Conservation (phyloP, 2,797 vertebrate genomes). For the Poecilia wingei region DNA sequence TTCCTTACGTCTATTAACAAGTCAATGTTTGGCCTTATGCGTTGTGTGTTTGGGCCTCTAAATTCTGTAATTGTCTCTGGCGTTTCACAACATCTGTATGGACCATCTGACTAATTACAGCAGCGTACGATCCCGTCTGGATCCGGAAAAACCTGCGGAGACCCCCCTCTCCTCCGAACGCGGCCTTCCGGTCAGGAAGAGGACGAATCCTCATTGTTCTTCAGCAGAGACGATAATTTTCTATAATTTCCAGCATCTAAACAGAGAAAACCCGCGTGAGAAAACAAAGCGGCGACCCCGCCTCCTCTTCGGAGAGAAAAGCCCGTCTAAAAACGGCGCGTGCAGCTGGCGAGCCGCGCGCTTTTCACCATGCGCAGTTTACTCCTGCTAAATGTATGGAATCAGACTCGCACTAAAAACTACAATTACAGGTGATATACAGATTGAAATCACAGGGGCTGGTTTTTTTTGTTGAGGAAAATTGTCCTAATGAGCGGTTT, state of each 20-base stretch:
- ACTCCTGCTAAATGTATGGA: constrained; percentile 98
- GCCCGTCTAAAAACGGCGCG: constrained; percentile 91
- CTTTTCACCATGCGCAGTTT: constrained; percentile 90
- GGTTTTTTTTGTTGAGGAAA: constrained; percentile 90
- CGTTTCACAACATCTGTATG: constrained; percentile 66
- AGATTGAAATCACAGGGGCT: constrained; percentile 99
- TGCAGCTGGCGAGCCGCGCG: constrained; percentile 93
- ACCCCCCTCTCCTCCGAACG: constrained; percentile 22
- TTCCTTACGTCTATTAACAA: not conserved
- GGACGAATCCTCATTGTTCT: constrained; percentile 78
- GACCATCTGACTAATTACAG: constrained; percentile 72
- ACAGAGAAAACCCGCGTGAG: constrained; percentile 88
- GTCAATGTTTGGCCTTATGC: constrained; percentile 31
- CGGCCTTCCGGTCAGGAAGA: constrained; percentile 78
- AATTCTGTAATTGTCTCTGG: constrained; percentile 40
- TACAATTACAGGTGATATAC: constrained; percentile 99
- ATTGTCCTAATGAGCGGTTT: constrained; percentile 99
- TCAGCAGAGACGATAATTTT: constrained; percentile 81
- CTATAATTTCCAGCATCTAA: constrained; percentile 95
- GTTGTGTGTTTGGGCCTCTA: constrained; percentile 55
- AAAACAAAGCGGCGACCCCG: constrained; percentile 84
- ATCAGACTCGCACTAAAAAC: constrained; percentile 99
- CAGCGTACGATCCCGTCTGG: constrained; percentile 28
- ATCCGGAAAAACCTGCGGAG: constrained; percentile 54
- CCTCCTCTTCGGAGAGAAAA: constrained; percentile 44